Evolutionary conservation across 1,140 invertebrate genomes (phyloP).

Genomic region (Sycophaga agraensis): DNA sequence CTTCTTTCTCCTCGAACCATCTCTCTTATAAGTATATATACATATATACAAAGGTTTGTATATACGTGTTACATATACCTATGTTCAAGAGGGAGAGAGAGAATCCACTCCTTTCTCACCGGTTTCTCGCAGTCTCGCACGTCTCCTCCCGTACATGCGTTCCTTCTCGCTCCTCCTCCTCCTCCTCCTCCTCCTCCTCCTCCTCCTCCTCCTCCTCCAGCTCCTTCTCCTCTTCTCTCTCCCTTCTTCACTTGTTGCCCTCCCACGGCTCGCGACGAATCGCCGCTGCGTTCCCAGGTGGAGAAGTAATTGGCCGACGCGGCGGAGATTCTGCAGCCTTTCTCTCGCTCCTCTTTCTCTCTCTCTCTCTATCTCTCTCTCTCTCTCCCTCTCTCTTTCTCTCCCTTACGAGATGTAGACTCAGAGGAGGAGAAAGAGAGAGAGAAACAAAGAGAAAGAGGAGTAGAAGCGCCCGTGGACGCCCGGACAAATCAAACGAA

Average conservation of each 20-base stretch:
- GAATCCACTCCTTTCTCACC: slow-evolving; percentile 24
- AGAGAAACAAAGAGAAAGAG: slow-evolving; percentile 5
- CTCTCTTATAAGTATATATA: slow-evolving; percentile 5
- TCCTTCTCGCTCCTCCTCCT: slow-evolving; percentile 3
- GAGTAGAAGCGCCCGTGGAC: not conserved
- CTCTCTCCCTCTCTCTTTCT: not conserved
- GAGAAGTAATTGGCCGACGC: slow-evolving; percentile 38
- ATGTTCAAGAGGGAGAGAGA: not conserved
- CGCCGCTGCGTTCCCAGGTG: slow-evolving; percentile 36
- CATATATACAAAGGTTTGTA: too few relatives aligned
- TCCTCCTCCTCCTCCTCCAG: not conserved
- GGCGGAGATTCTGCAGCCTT: not conserved
- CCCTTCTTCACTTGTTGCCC: slow-evolving; percentile 15
- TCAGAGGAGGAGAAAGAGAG: not conserved
- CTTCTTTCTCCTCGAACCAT: slow-evolving; percentile 12
- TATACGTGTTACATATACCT: slow-evolving; percentile 14
- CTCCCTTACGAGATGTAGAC: not conserved
- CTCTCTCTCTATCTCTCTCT: not conserved
- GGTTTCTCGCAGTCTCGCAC: slow-evolving; percentile 18
- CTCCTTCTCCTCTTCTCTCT: slow-evolving; percentile 5
- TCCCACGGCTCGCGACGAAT: slow-evolving; percentile 35
- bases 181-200: slow-evolving; percentile 8
- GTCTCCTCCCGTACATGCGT: not conserved
- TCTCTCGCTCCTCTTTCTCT: not conserved
- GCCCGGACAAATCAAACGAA: slow-evolving; percentile 10